A percentile compares a stretch with the other conserved stretches of the same genome.
These are phyloP conservation scores for Eupithecia subfuscata DNA, from an alignment of 2,888 invertebrate genomes.

Conservation along the genomic window DNA sequence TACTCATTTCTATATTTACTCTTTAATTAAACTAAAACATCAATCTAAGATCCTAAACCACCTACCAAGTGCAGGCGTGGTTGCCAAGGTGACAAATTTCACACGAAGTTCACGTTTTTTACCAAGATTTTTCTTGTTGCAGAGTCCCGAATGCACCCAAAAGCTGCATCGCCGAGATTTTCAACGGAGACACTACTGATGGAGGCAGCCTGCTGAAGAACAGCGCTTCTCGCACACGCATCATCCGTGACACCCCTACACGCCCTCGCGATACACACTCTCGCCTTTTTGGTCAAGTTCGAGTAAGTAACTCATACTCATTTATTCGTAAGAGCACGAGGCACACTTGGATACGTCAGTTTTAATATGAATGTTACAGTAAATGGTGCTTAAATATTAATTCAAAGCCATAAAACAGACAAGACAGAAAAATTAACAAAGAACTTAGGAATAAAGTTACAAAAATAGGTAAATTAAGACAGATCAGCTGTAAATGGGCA, in stretches of 20 bases:
- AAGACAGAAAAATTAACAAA: no score
- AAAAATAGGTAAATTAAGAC: no score
- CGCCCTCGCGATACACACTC: conserved; percentile 86
- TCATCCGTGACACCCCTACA: conserved; percentile 83
- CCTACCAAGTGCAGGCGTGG: no score
- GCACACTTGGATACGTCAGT: no score
- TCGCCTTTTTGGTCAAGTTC: conserved; percentile 83
- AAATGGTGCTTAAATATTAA: no score
- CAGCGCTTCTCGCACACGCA: conserved; percentile 68
- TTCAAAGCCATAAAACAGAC: no score
- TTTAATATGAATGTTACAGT: no score
- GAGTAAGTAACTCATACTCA: conserved; percentile 26
- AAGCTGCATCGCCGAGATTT: conserved; percentile 85
- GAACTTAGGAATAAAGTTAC: no score
- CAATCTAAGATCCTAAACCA: no score
- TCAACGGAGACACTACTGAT: conserved; percentile 71
- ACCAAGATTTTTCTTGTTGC: conserved; percentile 44
- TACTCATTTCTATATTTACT: not conserved
- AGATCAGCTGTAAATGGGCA: no score
- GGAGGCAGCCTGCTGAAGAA: conserved; percentile 72
- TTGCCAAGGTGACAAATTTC: not conserved
- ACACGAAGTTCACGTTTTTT: not conserved
- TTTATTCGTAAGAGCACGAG: no score
- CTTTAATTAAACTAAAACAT: no score
- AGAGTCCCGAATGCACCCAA: conserved; percentile 86